Evolutionary conservation across 2,797 vertebrate species (phyloP), one percentile per base, ranked within the genome.

Genomic region (Poeciliopsis presidionis): DNA sequence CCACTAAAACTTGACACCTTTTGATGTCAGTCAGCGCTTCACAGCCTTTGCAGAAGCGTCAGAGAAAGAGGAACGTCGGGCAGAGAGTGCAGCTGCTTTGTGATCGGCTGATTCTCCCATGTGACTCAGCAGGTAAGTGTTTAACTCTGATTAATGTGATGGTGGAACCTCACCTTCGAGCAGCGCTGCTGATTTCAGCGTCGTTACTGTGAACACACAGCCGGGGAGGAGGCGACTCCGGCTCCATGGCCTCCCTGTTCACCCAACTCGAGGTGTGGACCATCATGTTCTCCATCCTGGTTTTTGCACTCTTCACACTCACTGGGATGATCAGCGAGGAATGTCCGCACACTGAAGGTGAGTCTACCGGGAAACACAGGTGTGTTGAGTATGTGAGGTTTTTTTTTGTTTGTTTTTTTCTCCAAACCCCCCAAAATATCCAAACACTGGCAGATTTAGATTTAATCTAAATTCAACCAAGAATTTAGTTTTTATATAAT

Each of bases 221-320:
- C 59, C 28, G 72, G 36, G 12, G n/a, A 30, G 25, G 57, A 53
- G 14, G 41, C 1, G 0, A 45, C 39, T n/a, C 55, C 46, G 75
- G 51, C n/a, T 65, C 81, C 86, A 95, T 95, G 95, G 90, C 86
- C 2, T 91, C 84, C 76, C 77, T 78, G 3, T 80, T 91, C 30
- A 87, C 90, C 2, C 94, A 95, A 86, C 78, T 95, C 80, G 94
- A 96, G 83, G 87, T 41, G 61, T 16, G 88, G 80, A 88, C 70
- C 5, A 90, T 96, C 78, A 2, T 94, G 46, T 92, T 95, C 76
- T 94, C 93, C 47, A 85, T 96, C 30, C 49, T 94, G 85, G 90
- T 95, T 51, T 96, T 96, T 43, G 59, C 83, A 81, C 87, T 96
- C 72, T 91, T 93, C 85, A 93, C 93, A 20, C 82, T 95, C 16